Conservation (phyloP, 2,113 vertebrate genomes). For the Centropristis striata region DNA sequence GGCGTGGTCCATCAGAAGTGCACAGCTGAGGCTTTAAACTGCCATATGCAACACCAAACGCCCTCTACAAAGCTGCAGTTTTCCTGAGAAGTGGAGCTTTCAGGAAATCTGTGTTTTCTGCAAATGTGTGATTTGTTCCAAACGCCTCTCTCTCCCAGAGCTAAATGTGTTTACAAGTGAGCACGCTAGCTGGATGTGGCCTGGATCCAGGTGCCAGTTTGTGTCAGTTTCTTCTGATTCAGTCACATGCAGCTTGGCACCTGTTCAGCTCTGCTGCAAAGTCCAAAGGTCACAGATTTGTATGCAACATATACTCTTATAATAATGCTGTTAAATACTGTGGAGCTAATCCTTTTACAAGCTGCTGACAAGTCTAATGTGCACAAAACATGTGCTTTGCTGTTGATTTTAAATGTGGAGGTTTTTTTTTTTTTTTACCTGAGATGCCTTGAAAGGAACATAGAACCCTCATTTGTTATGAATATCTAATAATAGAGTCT, state of each 20-base stretch:
- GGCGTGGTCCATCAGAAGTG: background rate
- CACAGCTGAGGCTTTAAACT: background rate
- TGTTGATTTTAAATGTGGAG: too few species aligned
- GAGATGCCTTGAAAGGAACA: too few species aligned
- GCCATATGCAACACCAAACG: background rate
- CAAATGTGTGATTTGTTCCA: background rate
- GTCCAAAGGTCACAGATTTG: slow-evolving; percentile 34
- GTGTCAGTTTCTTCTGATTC: slow-evolving; percentile 20
- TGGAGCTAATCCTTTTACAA: background rate
- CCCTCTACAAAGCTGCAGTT: background rate
- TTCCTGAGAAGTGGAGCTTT: background rate
- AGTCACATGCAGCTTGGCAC: slow-evolving; percentile 39
- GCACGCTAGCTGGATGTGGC: background rate
- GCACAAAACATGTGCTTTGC: background rate
- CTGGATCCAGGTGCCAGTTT: background rate
- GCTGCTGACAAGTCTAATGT: background rate
- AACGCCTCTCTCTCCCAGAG: background rate
- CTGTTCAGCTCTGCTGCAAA: background rate
- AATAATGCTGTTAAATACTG: background rate
- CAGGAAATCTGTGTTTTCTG: background rate
- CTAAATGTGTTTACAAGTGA: background rate
- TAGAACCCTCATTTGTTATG: too few species aligned
- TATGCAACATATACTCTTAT: slow-evolving; percentile 21
- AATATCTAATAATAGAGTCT: too few species aligned
- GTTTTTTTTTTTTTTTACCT: too few species aligned